Evolutionary conservation across 2,888 invertebrate species (phyloP), one percentile per base, ranked within the genome.

Genomic region (Branchellion lobata): DNA sequence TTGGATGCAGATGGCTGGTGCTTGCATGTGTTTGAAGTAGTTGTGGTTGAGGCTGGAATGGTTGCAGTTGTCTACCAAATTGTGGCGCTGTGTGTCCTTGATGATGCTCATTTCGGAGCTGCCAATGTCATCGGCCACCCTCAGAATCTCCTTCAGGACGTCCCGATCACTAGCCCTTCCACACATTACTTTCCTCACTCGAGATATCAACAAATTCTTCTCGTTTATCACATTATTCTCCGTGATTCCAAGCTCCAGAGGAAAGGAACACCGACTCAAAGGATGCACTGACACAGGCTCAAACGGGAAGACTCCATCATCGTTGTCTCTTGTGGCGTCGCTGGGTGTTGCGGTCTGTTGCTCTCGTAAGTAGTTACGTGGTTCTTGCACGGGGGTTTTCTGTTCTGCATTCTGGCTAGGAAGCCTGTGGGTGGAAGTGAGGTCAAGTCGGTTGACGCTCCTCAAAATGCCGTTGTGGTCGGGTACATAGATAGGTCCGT

Each of bases 1-100:
- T 81, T 83, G 86, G 5, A 86, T 85, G 81, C 85, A 85, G 21
- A 87, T 81, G 0, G 86, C 85, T n/a, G 86, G 86, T 5, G 86
- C 86, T 78, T 87, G 86, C 11, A 86, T 80, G 1, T 81, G 79
- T 36, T 82, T 81, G 84, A 85, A 85, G 3, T 79, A 80, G 1
- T 84, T 81, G 65, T 82, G 81, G 74, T 81, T 71, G 1, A 83
- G 81, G 18, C 75, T 82, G 24, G 81, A 68, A 73, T 85, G 84
- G 1, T 51, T 18, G 21, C 24, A 24, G 65, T 82, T 82, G 75
- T 81, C 69, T 1, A 83, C 82, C 11, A 77, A 82, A 24, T 81
- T 68, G 75, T 85, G 84, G 1, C 40, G 72, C 3, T 84, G 81
- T 14, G 81, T 81, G 76, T 86, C 86, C 73, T 83, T 84, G 34